Percentiles rank a stretch among this genome's conserved stretches.
Evolutionary conservation across 1,140 invertebrate genomes (phyloP).

Genomic region (Papilio aristodemus): DNA sequence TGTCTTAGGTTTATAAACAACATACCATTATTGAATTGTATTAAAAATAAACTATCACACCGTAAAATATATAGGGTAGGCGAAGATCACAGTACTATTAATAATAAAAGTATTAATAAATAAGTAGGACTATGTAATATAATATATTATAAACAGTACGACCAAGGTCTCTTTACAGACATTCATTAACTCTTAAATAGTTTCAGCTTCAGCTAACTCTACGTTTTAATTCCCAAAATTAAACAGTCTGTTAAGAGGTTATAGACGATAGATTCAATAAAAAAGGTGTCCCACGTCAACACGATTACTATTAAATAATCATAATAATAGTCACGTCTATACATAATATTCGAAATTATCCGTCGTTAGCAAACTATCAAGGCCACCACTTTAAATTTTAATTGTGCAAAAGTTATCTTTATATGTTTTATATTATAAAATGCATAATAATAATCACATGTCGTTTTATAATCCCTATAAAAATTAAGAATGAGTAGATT

Average conservation of each 20-base stretch:
- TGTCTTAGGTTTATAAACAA: too few relatives aligned
- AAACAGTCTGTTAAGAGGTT: neutral
- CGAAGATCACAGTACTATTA: too few relatives aligned
- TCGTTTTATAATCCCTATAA: too few relatives aligned
- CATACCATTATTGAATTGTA: neutral
- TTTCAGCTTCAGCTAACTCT: neutral
- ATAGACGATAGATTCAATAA: neutral
- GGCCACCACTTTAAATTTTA: neutral
- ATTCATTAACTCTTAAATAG: neutral
- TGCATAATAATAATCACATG: neutral
- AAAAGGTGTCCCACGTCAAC: neutral
- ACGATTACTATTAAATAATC: slow-evolving; percentile 3
- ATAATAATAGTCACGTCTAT: neutral
- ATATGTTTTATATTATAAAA: neutral
- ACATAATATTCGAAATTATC: neutral
- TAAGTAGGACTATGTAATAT: too few relatives aligned
- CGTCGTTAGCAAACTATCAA: slow-evolving; percentile 1
- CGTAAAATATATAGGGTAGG: too few relatives aligned
- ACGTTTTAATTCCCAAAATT: neutral
- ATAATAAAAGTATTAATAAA: too few relatives aligned
- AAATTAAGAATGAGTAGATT: too few relatives aligned
- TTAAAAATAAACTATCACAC: too few relatives aligned
- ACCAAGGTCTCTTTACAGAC: too few relatives aligned
- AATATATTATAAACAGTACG: too few relatives aligned
- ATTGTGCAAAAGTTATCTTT: neutral